Percentiles rank a stretch among this genome's conserved stretches.
Evolutionary conservation across 1,140 invertebrate genomes (phyloP).

Genomic region (Coelopa frigida): DNA sequence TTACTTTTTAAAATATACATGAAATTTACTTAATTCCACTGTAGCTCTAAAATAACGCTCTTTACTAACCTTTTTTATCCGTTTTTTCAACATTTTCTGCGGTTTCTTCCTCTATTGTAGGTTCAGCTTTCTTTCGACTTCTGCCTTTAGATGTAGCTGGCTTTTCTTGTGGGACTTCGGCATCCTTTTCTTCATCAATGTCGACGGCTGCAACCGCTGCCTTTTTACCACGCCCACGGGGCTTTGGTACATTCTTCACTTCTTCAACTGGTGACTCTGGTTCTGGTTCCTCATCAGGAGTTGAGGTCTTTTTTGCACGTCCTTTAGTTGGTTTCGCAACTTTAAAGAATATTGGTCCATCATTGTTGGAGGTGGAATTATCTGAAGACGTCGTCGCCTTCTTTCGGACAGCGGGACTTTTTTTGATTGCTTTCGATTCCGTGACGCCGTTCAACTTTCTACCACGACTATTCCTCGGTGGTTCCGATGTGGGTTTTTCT

Average conservation of each 20-base stretch:
- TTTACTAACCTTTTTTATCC: too few relatives aligned
- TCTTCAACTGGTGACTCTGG: conserved; percentile 4
- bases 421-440: too few relatives aligned
- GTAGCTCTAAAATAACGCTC: too few relatives aligned
- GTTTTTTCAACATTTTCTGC: conserved; percentile 5
- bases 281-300: neutral
- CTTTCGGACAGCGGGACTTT: too few relatives aligned
- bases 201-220: conserved; percentile 16
- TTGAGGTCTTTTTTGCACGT: neutral
- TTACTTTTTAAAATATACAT: too few relatives aligned
- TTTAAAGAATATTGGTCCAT: too few relatives aligned
- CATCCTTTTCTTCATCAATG: conserved; percentile 11
- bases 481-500: too few relatives aligned
- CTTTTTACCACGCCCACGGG: conserved; percentile 24
- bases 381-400: too few relatives aligned
- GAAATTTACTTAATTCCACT: too few relatives aligned
- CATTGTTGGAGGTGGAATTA: too few relatives aligned
- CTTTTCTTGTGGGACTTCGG: conserved; percentile 19
- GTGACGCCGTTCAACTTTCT: too few relatives aligned
- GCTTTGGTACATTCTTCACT: conserved; percentile 12
- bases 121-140: conserved; percentile 33
- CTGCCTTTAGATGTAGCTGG: conserved; percentile 3
- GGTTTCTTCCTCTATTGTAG: conserved; percentile 14
- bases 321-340: neutral
- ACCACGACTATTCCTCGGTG: too few relatives aligned